These are phyloP conservation scores for Oplegnathus fasciatus DNA, from an alignment of 2,113 vertebrate species.

Conservation along the genomic window DNA sequence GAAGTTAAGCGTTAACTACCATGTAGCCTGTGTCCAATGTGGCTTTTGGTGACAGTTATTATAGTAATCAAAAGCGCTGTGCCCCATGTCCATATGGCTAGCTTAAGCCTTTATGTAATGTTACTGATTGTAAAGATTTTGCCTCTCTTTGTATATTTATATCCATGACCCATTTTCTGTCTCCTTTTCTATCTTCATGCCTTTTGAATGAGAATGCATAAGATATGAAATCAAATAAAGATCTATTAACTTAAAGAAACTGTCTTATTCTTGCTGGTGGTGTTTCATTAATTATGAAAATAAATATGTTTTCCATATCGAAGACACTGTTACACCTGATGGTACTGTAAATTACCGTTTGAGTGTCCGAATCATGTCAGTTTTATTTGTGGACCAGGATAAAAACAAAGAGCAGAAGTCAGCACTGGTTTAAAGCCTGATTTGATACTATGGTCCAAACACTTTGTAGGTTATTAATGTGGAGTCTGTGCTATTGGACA, in stretches of 20 bases:
- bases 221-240: conserved; percentile 77
- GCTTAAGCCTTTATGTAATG: conserved; percentile 62
- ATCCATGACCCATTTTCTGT: conserved; percentile 72
- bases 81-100: conserved; percentile 52
- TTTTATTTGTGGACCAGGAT: neutral
- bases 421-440: neutral
- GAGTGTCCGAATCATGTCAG: neutral
- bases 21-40: conserved; percentile 62
- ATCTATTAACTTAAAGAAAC: conserved; percentile 50
- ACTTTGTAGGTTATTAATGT: neutral
- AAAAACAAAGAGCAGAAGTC: neutral
- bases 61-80: conserved; percentile 66
- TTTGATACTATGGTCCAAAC: neutral
- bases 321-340: neutral
- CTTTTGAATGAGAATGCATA: conserved; percentile 76
- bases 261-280: neutral
- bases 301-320: neutral
- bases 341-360: neutral
- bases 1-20: conserved; percentile 55
- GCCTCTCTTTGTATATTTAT: conserved; percentile 81
- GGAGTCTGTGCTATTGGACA: neutral
- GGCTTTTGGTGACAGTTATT: conserved; percentile 56
- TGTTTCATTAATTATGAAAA: neutral
- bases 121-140: conserved; percentile 76
- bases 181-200: conserved; percentile 78